Base-by-base conservation (phyloP, 2,113 vertebrate genomes). In the Phodopus roborovskii region DNA sequence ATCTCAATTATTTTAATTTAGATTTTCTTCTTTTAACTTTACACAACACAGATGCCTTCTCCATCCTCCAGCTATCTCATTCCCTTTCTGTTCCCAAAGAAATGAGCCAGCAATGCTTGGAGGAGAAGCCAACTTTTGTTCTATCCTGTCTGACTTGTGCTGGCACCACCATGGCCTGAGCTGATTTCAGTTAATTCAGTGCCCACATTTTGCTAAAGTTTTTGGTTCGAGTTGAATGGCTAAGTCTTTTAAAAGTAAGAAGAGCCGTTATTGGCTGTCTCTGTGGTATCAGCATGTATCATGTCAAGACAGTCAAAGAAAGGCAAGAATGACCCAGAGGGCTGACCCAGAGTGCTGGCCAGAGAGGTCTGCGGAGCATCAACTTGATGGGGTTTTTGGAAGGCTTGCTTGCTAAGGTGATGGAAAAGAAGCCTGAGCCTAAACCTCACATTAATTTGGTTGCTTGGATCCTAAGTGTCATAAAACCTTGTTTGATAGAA, bases 61-160 rank as follows among this genome's bases (percentile, higher is more conserved):
- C 78, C 75, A 78, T 94, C 88, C 84, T 78, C 71, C 81, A 56
- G 92, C 81, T 3, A 6, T 5, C 4, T 81, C 26, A 45, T 48
- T 74, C 36, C 74, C 26, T 39, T 22, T 77, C 19, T 22, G 13
- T 8, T 56, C 48, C 20, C 15, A 92, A 36, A 92, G 91, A 92
- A 79, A 93, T 22, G 48, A 71, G 50, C 88, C 19, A 87, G 56
- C 71, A 24, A 3, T 90, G 60, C 86, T 97, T 60, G 16, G 95
- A 92, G 92, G 97, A 16, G 96, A 98, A 98, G 96, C 96, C 96
- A 95, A 68, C 88, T 96, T 98, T 98, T 98, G 95, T 98, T 91
- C 73, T 39, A 17, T 96, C 97, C 97, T 97, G 97, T 97, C 58
- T 33, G 36, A 73, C 94, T 97, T 95, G 92, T 85, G 53, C 89